These are phyloP conservation scores for Hydropsyche tenuis DNA, from an alignment of 1,140 invertebrate genomes.

Conservation along the genomic window DNA sequence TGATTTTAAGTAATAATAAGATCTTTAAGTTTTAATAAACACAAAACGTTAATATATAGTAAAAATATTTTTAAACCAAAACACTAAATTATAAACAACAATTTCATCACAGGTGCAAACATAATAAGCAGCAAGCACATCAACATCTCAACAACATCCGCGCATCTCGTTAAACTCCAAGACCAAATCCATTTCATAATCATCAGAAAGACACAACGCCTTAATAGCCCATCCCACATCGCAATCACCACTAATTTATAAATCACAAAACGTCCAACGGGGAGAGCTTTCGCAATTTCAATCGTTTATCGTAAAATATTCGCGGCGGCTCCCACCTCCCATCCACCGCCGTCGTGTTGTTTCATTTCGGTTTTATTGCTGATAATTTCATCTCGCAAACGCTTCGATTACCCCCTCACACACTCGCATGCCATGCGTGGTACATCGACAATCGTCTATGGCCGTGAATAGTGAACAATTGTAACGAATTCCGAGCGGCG, in stretches of 20 bases:
- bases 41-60: no score
- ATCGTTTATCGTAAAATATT: conserved; percentile 50
- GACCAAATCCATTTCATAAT: conserved; percentile 28
- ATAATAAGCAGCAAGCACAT: no score
- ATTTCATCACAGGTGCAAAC: no score
- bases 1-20: no score
- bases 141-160: no score
- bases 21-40: no score
- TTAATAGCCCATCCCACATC: conserved; percentile 23
- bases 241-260: conserved; percentile 49
- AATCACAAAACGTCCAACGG: conserved; percentile 10
- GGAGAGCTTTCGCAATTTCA: conserved; percentile 45
- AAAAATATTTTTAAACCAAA: no score
- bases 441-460: no score
- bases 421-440: background rate
- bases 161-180: no score
- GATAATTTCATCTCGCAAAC: conserved; percentile 47
- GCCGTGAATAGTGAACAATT: conserved; percentile 30
- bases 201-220: conserved; percentile 30
- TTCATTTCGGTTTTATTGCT: conserved; percentile 48
- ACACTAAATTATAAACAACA: no score
- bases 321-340: conserved; percentile 9
- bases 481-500: conserved; percentile 30
- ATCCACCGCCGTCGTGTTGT: conserved; percentile 30
- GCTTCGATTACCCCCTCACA: conserved; percentile 7